Conservation (phyloP, 2,888 invertebrate genomes). For the Leptinotarsa haldemani region DNA sequence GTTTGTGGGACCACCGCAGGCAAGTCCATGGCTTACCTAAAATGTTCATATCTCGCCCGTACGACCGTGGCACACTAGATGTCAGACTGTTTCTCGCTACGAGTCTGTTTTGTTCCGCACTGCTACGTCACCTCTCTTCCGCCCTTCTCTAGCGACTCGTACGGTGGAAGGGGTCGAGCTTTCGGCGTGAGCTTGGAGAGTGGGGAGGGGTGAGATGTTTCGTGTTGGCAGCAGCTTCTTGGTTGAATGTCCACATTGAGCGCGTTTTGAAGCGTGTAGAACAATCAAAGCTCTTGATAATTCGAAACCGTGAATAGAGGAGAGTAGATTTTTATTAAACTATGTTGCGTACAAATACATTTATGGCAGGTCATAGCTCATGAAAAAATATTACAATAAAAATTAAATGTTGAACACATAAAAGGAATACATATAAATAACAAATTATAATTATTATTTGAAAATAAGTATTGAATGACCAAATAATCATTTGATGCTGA, state of each 20-base stretch:
- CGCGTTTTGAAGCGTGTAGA: not conserved
- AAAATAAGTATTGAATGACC: too few relatives aligned
- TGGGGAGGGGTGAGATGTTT: conserved; percentile 6
- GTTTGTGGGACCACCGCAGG: conserved; percentile 53
- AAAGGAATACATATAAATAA: too few relatives aligned
- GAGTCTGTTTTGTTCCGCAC: conserved; percentile 66
- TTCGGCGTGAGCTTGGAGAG: conserved; percentile 10
- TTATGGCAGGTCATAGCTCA: too few relatives aligned
- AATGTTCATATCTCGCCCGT: conserved; percentile 67
- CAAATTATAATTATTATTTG: too few relatives aligned
- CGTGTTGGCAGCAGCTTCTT: conserved; percentile 13
- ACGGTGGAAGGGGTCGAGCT: conserved; percentile 41
- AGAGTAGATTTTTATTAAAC: too few relatives aligned
- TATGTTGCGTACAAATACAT: too few relatives aligned
- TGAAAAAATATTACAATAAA: too few relatives aligned
- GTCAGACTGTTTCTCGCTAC: conserved; percentile 58
- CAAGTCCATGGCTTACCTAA: conserved; percentile 64
- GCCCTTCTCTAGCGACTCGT: conserved; percentile 29
- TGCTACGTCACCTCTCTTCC: conserved; percentile 62
- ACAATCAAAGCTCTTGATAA: not conserved
- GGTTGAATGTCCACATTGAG: conserved; percentile 1
- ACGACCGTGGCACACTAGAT: conserved; percentile 66
- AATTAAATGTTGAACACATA: too few relatives aligned
- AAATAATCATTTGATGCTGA: too few relatives aligned
- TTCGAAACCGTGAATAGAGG: too few relatives aligned